Evolutionary conservation across 1,140 invertebrate species (phyloP), one percentile per base, ranked within the genome.

Genomic region (Magallana angulata): DNA sequence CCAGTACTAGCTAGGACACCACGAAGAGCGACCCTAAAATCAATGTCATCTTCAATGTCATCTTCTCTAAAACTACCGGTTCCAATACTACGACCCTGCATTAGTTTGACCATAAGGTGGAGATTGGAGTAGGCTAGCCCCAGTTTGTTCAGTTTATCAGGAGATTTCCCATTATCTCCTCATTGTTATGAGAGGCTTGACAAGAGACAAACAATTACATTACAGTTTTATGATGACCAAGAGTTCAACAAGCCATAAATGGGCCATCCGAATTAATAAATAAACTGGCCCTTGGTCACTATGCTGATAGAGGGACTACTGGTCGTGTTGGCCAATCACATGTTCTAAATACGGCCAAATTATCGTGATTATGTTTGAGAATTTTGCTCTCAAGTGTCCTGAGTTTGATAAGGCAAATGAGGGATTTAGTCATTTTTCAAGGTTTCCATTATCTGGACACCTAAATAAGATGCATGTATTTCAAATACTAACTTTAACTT

Each of bases 191-290:
- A 76, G 24, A 36, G 68, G 24, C 68, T 76, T 76, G 68, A 76
- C 68, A 76, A 76, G 68, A 12, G 68, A 76, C 68, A 76, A 76
- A 76, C 68, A 76, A 76, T 76, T 76, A 76, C 68, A 76, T 76
- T 76, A 76, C 68, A 76, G 68, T 76, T 76, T 76, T 76, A 76
- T 76, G 68, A 76, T 76, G 68, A 76, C 18, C 68, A 30, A 76
- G 24, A 76, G 68, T 76, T 76, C 68, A 76, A 76, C 68, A 76
- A 76, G 68, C 36, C 68, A 76, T 76, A 76, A 76, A 76, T 76
- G 68, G 68, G 68, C 68, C 24, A 76, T 76, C 24, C 24, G 30
- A 76, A 76, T 76, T 36, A 76, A 76, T 76, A 76, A 30, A 24
- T 76, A 30, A 76, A 76, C 68, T 76, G 24, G 68, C 68, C 30